phyloP scores from a whole-genome alignment of 2,888 invertebrate genomes.

The Eutolmus rufibarbis region DNA sequence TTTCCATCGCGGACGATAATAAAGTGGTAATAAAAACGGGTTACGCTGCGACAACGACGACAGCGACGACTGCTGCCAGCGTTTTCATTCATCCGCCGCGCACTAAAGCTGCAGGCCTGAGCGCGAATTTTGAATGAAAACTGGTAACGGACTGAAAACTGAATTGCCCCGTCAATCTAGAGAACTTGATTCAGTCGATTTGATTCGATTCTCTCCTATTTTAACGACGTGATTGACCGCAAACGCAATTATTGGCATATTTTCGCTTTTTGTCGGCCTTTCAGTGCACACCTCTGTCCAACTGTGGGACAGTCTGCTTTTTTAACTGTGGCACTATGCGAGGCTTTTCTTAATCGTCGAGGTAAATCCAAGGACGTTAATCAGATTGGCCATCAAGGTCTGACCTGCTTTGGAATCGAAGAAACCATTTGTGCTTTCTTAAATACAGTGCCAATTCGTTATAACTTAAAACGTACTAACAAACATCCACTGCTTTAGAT shows the following conservation, averaged over 20 bases:
- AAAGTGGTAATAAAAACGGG: slow-evolving; percentile 1
- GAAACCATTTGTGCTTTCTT: neutral
- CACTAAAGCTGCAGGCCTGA: neutral
- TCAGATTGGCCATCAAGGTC: neutral
- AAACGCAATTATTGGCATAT: slow-evolving; percentile 7
- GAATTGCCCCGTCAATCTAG: slow-evolving; percentile 28
- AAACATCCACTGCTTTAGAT: too few relatives aligned
- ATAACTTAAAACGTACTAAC: neutral
- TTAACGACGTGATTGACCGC: slow-evolving; percentile 14
- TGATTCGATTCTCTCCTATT: slow-evolving; percentile 15
- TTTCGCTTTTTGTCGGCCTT: neutral
- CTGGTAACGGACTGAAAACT: slow-evolving; percentile 23
- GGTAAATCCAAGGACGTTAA: neutral
- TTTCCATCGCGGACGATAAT: slow-evolving; percentile 17
- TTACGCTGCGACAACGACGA: neutral
- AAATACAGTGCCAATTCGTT: neutral
- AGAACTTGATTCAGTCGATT: slow-evolving; percentile 31
- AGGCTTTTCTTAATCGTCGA: neutral
- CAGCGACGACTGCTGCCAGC: neutral
- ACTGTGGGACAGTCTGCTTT: neutral
- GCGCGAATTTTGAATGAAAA: slow-evolving; percentile 42
- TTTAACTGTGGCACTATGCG: neutral
- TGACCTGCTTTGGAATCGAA: too few relatives aligned
- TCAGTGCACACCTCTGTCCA: neutral
- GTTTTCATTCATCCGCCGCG: slow-evolving; percentile 11